Evolutionary conservation across 2,888 invertebrate species (phyloP).

Genomic region (Tryphoninae sp.): DNA sequence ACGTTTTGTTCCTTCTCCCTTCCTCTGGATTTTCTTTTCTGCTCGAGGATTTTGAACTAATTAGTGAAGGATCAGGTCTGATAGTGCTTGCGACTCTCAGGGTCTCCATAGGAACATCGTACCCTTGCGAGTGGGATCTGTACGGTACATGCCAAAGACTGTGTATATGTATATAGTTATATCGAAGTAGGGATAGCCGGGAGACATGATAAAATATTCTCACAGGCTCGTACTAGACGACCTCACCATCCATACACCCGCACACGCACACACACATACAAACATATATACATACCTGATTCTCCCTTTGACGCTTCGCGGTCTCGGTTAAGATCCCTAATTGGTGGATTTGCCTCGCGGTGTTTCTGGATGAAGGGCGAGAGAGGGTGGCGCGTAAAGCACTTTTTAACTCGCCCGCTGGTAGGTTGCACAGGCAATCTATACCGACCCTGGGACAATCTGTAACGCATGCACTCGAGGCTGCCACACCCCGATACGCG

Average conservation of each 20-base stretch:
- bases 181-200: slow-evolving; percentile 14
- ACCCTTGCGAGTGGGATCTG: slow-evolving; percentile 38
- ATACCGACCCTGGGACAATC: slow-evolving; percentile 49
- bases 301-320: slow-evolving; percentile 56
- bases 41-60: slow-evolving; percentile 51
- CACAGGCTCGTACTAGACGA: slow-evolving; percentile 14
- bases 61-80: slow-evolving; percentile 55
- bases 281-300: slow-evolving; percentile 9
- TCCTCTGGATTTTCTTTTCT: slow-evolving; percentile 29
- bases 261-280: slow-evolving; percentile 8
- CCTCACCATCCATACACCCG: not conserved
- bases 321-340: slow-evolving; percentile 66
- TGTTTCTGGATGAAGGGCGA: slow-evolving; percentile 55
- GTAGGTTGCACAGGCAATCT: slow-evolving; percentile 37
- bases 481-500: slow-evolving; percentile 48
- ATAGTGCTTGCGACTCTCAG: slow-evolving; percentile 25
- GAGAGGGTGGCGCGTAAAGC: slow-evolving; percentile 65
- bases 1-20: slow-evolving; percentile 15
- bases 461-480: slow-evolving; percentile 57
- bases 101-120: slow-evolving; percentile 49
- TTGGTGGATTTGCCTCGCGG: slow-evolving; percentile 69
- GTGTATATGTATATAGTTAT: slow-evolving; percentile 18
- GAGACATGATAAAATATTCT: slow-evolving; percentile 18
- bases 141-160: not conserved
- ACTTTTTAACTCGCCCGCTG: slow-evolving; percentile 74